These are phyloP conservation scores for Hucho hucho DNA, from an alignment of 2,113 vertebrate genomes.

Conservation along the genomic window DNA sequence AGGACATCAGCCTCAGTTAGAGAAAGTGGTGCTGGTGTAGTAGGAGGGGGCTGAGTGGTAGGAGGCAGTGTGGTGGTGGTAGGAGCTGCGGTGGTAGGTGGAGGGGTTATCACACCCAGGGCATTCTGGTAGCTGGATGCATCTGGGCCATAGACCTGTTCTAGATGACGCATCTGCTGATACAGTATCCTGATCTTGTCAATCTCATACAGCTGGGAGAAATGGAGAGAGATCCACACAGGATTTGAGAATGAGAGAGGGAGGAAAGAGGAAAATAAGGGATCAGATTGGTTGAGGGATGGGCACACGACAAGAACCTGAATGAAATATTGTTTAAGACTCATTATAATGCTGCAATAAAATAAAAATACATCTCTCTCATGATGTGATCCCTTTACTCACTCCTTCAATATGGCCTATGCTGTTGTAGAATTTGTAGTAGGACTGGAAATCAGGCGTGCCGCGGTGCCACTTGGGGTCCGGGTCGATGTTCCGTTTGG, in stretches of 20 bases:
- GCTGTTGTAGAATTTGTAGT: slow-evolving; percentile 74
- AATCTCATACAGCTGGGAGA: slow-evolving; percentile 71
- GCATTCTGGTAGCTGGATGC: slow-evolving; percentile 66
- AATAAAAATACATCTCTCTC: neutral
- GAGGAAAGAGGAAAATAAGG: neutral
- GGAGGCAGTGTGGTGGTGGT: slow-evolving; percentile 38
- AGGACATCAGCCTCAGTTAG: slow-evolving; percentile 54
- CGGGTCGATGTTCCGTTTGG: slow-evolving; percentile 50
- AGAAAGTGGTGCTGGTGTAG: slow-evolving; percentile 55
- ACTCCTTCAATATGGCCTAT: slow-evolving; percentile 75
- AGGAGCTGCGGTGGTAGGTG: slow-evolving; percentile 18
- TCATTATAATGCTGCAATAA: no score
- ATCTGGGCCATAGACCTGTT: slow-evolving; percentile 61
- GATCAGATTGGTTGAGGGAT: neutral
- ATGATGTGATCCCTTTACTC: slow-evolving; percentile 16
- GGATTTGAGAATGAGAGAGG: slow-evolving; percentile 2
- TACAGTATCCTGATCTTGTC: slow-evolving; percentile 72
- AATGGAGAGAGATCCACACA: slow-evolving; percentile 15
- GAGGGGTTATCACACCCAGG: slow-evolving; percentile 52
- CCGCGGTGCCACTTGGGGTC: slow-evolving; percentile 64
- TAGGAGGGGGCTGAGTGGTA: slow-evolving; percentile 42
- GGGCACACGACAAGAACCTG: neutral
- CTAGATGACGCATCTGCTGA: slow-evolving; percentile 75
- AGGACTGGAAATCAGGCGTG: slow-evolving; percentile 70
- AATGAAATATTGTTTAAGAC: neutral